Percentiles rank a stretch among this genome's conserved stretches.
phyloP scores from a whole-genome alignment of 2,797 vertebrate genomes.

The Rhinophrynus dorsalis region DNA sequence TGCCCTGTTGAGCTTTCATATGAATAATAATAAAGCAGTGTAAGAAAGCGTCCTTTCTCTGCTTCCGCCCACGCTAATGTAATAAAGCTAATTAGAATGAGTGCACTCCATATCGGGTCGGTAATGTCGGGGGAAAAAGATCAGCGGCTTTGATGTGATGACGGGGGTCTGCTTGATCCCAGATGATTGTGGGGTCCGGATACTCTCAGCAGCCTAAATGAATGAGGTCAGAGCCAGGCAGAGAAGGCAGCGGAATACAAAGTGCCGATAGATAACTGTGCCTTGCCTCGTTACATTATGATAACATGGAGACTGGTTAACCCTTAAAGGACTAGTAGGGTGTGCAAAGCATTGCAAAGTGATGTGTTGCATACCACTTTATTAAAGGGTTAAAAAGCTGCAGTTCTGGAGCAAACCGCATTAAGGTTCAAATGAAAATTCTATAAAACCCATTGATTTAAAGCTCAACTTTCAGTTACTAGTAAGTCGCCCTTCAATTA shows the following conservation, averaged over 20 bases:
- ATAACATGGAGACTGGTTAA: no score
- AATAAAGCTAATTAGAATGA: slow-evolving; percentile 84
- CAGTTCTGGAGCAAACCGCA: no score
- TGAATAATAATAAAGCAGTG: slow-evolving; percentile 65
- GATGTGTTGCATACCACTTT: no score
- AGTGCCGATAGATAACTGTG: no score
- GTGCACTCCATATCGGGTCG: slow-evolving; percentile 65
- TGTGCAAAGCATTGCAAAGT: no score
- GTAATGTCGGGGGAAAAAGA: slow-evolving; percentile 62
- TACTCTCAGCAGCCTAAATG: background rate
- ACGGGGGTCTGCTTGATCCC: background rate
- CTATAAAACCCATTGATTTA: no score
- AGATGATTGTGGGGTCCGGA: background rate
- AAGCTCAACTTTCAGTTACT: no score
- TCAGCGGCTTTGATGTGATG: slow-evolving; percentile 23
- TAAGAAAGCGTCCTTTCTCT: slow-evolving; percentile 80
- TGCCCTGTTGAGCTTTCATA: slow-evolving; percentile 49
- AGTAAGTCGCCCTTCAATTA: no score
- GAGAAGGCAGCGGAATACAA: background rate
- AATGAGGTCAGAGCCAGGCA: background rate
- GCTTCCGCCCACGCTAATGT: slow-evolving; percentile 73
- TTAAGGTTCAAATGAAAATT: no score
- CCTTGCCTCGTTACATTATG: no score
- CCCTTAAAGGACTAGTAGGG: no score
- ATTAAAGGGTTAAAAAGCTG: no score